Evolutionary conservation across 2,888 invertebrate genomes (phyloP).

Genomic region (Dryobotodes eremita): DNA sequence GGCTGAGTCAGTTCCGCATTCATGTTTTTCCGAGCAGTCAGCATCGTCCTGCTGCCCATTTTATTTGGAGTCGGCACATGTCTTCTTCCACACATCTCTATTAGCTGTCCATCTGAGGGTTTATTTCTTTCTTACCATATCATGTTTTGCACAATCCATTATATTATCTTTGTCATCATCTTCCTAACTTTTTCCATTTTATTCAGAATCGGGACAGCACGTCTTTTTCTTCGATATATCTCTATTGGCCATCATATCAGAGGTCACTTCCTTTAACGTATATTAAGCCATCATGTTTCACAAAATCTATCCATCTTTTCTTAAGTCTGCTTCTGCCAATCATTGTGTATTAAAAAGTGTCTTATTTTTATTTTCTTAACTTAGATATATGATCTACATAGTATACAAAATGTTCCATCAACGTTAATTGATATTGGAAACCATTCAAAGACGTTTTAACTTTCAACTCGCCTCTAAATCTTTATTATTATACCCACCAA

Average conservation of each 20-base stretch:
- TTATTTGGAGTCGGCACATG: neutral
- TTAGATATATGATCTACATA: neutral
- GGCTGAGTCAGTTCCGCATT: neutral
- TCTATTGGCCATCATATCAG: no score
- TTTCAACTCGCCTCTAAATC: conserved; percentile 21
- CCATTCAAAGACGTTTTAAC: conserved; percentile 19
- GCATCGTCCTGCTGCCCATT: neutral
- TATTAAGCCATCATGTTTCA: neutral
- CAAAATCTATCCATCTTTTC: neutral
- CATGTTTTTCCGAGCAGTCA: neutral
- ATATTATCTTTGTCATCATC: neutral
- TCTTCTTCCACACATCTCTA: no score
- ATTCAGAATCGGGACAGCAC: neutral
- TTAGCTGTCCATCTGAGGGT: neutral
- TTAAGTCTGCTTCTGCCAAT: neutral
- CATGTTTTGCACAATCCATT: neutral
- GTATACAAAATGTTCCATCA: conserved; percentile 10
- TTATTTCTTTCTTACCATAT: neutral
- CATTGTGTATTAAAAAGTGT: neutral
- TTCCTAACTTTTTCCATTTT: neutral
- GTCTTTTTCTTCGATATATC: no score
- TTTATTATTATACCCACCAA: conserved; percentile 20
- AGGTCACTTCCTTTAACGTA: neutral
- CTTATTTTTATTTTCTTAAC: neutral
- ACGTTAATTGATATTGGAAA: conserved; percentile 38